Conservation (phyloP, 2,888 invertebrate genomes). For the Colostygia pectinataria region DNA sequence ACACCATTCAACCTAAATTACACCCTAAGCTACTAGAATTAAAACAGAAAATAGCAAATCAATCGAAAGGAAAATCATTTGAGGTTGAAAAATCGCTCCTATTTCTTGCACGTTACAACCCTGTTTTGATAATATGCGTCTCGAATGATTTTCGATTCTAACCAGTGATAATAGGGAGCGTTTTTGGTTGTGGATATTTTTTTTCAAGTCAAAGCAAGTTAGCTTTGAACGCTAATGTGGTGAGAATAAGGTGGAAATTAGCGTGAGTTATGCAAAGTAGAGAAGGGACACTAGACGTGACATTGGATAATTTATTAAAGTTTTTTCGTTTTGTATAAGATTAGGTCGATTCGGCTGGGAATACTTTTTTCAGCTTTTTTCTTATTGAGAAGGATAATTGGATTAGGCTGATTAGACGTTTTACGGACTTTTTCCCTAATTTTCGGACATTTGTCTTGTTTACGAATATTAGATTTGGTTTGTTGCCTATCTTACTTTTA, state of each 20-base stretch:
- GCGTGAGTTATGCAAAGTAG: slow-evolving; percentile 16
- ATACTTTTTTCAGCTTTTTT: slow-evolving; percentile 36
- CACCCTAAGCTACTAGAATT: not conserved
- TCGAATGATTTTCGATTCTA: slow-evolving; percentile 6
- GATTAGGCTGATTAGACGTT: slow-evolving; percentile 56
- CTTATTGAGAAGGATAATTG: slow-evolving; percentile 47
- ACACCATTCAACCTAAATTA: slow-evolving; percentile 2
- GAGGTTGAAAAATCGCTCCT: slow-evolving; percentile 12
- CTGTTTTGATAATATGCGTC: not conserved
- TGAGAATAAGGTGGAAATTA: slow-evolving; percentile 17
- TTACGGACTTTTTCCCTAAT: slow-evolving; percentile 33
- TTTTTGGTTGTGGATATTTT: not conserved
- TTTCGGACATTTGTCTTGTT: slow-evolving; percentile 35
- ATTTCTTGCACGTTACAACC: slow-evolving; percentile 34
- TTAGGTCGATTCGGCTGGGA: slow-evolving; percentile 44
- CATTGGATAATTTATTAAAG: slow-evolving; percentile 62
- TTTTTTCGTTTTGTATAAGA: slow-evolving; percentile 47
- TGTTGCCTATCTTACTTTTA: slow-evolving; percentile 15
- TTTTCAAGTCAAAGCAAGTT: not conserved
- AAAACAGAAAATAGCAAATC: slow-evolving; percentile 11
- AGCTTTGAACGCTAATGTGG: slow-evolving; percentile 1
- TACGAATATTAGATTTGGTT: slow-evolving; percentile 31
- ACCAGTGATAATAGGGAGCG: not conserved
- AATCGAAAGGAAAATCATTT: slow-evolving; percentile 10
- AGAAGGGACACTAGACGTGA: slow-evolving; percentile 37